Evolutionary conservation across 23 tunicate species (phyloP).

Genomic region (Styela plicata): DNA sequence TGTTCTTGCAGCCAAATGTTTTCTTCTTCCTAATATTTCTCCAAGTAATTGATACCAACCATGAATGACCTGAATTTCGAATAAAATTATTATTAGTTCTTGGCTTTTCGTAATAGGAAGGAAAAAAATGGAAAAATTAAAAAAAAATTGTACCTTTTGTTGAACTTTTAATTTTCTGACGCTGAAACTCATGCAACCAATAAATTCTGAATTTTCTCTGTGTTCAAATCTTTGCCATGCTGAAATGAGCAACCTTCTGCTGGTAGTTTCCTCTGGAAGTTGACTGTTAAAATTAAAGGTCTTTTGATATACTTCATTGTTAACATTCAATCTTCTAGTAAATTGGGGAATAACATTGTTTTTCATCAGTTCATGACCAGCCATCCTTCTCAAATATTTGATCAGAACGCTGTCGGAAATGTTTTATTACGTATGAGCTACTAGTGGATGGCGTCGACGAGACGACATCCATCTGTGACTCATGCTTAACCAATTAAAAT

Average conservation of each 20-base stretch:
- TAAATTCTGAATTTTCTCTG: slow-evolving; percentile 24
- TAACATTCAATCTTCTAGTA: too few relatives aligned
- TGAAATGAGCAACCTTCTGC: slow-evolving; percentile 44
- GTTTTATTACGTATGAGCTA: too few relatives aligned
- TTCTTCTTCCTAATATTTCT: slow-evolving; percentile 59
- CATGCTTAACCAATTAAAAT: too few relatives aligned
- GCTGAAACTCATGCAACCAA: slow-evolving; percentile 74
- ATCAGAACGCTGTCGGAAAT: too few relatives aligned
- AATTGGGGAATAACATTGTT: too few relatives aligned
- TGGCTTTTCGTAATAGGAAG: background rate
- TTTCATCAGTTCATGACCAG: too few relatives aligned
- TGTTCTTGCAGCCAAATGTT: slow-evolving; percentile 47
- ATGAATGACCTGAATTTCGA: slow-evolving; percentile 37
- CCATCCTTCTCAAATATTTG: too few relatives aligned
- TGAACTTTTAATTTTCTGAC: slow-evolving; percentile 23
- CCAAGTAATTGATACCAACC: slow-evolving; percentile 82
- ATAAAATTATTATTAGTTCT: background rate
- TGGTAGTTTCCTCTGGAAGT: background rate
- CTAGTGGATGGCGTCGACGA: too few relatives aligned
- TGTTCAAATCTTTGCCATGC: slow-evolving; percentile 39
- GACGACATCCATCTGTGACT: too few relatives aligned
- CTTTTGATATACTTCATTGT: too few relatives aligned
- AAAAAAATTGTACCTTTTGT: slow-evolving; percentile 18
- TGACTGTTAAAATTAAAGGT: slow-evolving; percentile 30
- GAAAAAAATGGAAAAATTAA: too few relatives aligned